Percentiles rank a stretch among this genome's conserved stretches.
Evolutionary conservation across 2,113 vertebrate species (phyloP).

Genomic region (Taurulus bubalis): DNA sequence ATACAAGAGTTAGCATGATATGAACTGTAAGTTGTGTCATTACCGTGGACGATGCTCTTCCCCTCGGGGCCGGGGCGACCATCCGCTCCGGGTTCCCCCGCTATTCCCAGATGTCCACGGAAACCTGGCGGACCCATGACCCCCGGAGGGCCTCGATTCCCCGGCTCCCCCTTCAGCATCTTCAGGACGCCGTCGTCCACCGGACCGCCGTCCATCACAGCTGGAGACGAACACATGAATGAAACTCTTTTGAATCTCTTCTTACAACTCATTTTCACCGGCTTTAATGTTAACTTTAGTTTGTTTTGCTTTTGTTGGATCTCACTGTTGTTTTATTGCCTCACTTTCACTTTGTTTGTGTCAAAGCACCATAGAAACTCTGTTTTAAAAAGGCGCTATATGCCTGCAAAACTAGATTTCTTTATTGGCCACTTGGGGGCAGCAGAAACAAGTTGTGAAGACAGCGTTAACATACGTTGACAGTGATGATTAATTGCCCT

Average conservation of each 20-base stretch:
- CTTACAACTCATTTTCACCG: not conserved
- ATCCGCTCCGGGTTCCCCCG: conserved; percentile 53
- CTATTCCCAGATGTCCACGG: conserved; percentile 62
- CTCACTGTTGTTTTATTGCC: too few relatives aligned
- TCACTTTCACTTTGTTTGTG: too few relatives aligned
- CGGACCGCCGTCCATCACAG: rapidly evolving
- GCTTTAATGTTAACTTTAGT: not conserved
- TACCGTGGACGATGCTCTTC: not conserved
- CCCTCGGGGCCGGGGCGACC: conserved; percentile 48
- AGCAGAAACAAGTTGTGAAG: too few relatives aligned
- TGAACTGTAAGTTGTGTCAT: not conserved
- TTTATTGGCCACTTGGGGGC: too few relatives aligned
- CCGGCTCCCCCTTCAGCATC: conserved; percentile 77
- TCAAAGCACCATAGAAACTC: too few relatives aligned
- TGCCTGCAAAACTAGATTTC: too few relatives aligned
- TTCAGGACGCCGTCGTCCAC: not conserved
- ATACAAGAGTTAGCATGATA: not conserved
- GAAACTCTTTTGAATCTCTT: not conserved
- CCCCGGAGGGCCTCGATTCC: conserved; percentile 78
- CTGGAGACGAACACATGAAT: conserved; percentile 26
- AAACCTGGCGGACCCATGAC: conserved; percentile 73
- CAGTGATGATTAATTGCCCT: too few relatives aligned
- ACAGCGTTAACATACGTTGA: too few relatives aligned
- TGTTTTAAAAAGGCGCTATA: too few relatives aligned
- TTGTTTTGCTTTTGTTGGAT: too few relatives aligned